Evolutionary conservation across 2,797 vertebrate species (phyloP), one percentile per base, ranked within the genome.

Genomic region (Moxostoma hubbsi): DNA sequence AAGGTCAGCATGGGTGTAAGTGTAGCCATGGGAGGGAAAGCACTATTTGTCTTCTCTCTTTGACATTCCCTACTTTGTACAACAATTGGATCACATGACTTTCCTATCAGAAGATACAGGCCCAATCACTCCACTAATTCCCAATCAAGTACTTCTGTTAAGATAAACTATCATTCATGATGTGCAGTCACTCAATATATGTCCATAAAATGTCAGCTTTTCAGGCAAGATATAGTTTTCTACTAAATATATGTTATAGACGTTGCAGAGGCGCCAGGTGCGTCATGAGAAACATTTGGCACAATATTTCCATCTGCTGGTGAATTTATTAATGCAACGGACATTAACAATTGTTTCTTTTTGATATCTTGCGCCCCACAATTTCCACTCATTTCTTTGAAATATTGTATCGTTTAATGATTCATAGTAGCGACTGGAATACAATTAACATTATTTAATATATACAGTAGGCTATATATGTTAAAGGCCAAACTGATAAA

Each of bases 1-100:
- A 86, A 89, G 91, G 91, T 94, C 90, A 92, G 64, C 66, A 72
- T 80, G 89, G 87, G 92, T 92, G 89, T 90, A 85, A 91, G 87
- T 88, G 86, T 12, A 90, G 90, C 62, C 45, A 61, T 76, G 77
- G 50, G 65, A 57, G 70, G 70, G 53, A 77, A 55, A 77, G 67
- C 18, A 65, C 57, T 74, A 10, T 55, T 63, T 70, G 58, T 77
- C 75, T 69, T 62, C 57, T 53, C 36, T 36, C 5, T 53, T 70
- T 61, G 24, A 62, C 47, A 77, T 77, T 77, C 49, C 15, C 15
- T 36, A 36, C 3, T 36, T 36, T 36, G 36, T 4, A 36, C 36
- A 43, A 9, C 51, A 47, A 16, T 57, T 49, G 43, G 62, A 11
- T 80, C 49, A 80, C 24, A 59, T 64, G 45, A 62, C 9, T 46